Conservation (phyloP, 2,797 vertebrate species). For the Pangasius djambal region DNA sequence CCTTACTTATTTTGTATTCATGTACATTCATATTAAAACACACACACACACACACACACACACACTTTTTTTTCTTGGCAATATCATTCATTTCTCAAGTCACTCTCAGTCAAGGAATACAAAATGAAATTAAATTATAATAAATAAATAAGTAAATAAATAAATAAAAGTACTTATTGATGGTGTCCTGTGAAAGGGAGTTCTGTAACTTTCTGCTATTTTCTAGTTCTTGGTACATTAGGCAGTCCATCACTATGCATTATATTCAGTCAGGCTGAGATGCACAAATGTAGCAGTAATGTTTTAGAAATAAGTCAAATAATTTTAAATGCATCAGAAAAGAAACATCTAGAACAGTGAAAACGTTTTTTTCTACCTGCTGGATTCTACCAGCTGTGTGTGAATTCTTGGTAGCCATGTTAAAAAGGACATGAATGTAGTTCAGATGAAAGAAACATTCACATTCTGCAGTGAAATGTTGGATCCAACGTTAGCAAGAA, state of each 20-base stretch:
- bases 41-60: too few relatives aligned
- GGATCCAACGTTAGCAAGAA: neutral
- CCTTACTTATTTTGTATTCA: neutral
- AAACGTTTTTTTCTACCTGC: neutral
- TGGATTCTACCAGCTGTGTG: neutral
- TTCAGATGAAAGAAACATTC: neutral
- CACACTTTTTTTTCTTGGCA: too few relatives aligned
- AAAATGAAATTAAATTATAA: neutral
- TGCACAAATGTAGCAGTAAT: conserved; percentile 22
- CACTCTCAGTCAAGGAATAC: neutral
- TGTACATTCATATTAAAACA: neutral
- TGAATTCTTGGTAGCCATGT: neutral
- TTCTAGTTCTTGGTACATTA: conserved; percentile 44
- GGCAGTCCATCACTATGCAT: conserved; percentile 22
- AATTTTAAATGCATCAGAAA: conserved; percentile 20
- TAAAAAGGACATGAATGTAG: conserved; percentile 14
- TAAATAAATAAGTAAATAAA: neutral
- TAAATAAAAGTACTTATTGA: neutral
- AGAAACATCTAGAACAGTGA: neutral
- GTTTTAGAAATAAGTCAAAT: conserved; percentile 9
- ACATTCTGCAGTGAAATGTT: neutral
- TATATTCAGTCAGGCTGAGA: conserved; percentile 9
- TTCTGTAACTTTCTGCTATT: neutral
- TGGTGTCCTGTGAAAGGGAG: neutral
- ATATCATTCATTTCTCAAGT: neutral